Evolutionary conservation across 2,113 vertebrate genomes (phyloP).

Genomic region (Mesitornis unicolor): DNA sequence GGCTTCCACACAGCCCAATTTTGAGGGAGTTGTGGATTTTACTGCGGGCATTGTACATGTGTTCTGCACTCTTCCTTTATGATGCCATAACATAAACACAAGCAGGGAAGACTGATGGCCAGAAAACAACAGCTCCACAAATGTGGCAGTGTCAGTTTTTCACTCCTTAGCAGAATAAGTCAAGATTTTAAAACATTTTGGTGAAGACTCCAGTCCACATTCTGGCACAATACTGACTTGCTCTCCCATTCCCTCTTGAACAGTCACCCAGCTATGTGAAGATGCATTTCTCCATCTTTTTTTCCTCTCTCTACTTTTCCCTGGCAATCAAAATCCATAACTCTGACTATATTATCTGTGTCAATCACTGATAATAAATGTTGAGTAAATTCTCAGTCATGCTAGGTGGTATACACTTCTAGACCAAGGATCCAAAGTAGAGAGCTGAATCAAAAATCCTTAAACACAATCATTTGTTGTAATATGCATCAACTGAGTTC

Average conservation of each 20-base stretch:
- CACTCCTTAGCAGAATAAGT: neutral
- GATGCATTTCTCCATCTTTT: neutral
- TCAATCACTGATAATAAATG: neutral
- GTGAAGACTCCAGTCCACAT: neutral
- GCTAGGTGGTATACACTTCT: neutral
- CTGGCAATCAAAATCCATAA: neutral
- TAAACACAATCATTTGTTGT: neutral
- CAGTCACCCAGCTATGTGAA: neutral
- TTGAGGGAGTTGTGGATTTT: neutral
- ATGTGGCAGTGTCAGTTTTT: neutral
- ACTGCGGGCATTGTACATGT: neutral
- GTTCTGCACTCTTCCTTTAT: neutral
- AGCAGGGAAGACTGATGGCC: neutral
- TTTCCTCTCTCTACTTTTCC: too few species aligned
- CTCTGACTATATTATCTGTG: neutral
- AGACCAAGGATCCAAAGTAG: neutral
- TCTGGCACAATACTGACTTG: neutral
- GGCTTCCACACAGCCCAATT: neutral
- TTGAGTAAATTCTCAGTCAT: neutral
- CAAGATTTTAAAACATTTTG: neutral
- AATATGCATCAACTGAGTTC: neutral
- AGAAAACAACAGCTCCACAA: neutral
- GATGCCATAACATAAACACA: neutral
- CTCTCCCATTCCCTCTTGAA: neutral
- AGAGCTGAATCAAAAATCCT: neutral